Evolutionary conservation across 2,888 invertebrate genomes (phyloP), one percentile per base, ranked within the genome.

Genomic region (Mimumesa dahlbomi): DNA sequence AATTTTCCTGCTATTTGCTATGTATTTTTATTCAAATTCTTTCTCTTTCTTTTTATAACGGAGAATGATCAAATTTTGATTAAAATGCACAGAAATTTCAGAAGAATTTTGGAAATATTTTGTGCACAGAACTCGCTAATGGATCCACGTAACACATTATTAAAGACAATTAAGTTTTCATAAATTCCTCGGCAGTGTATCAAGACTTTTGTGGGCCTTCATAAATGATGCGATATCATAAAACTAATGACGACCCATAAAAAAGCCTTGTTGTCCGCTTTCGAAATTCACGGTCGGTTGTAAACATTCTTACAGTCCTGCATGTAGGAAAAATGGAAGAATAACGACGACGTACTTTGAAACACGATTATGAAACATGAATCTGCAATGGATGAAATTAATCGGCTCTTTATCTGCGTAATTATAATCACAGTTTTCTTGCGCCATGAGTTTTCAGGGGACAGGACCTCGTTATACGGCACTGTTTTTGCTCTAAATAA

Each of bases 211-310:
- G n/a, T n/a, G n/a, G n/a, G n/a, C n/a, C 75, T 71, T 34, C 76
- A 79, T 83, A 83, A 84, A 85, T 84, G 79, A 83, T 72, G 77
- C 75, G 75, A 52, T 34, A 76, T 83, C 81, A 79, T 79, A 81
- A 85, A 84, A 66, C 77, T 84, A 83, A 85, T 84, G 83, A 84
- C 73, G 81, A 76, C 73, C 76, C 79, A 78, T 85, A 82, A 84
- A 81, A 84, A 81, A 75, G 73, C 56, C 65, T 56, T 50, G 45
- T 56, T 50, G 73, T 61, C 67, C 54, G 76, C 66, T 50, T 61
- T 36, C 50, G 62, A 73, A 75, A 73, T 81, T 71, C 82, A 73
- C 73, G 54, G 64, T 66, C 50, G 71, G 64, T 63, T 65, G 65
- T 77, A 81, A 81, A 75, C 49, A 56, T 64, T 79, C 79, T 77